A percentile compares a stretch with the other conserved stretches of the same genome.
These are phyloP conservation scores for Periplaneta americana DNA, from an alignment of 1,140 invertebrate genomes.

Conservation along the genomic window DNA sequence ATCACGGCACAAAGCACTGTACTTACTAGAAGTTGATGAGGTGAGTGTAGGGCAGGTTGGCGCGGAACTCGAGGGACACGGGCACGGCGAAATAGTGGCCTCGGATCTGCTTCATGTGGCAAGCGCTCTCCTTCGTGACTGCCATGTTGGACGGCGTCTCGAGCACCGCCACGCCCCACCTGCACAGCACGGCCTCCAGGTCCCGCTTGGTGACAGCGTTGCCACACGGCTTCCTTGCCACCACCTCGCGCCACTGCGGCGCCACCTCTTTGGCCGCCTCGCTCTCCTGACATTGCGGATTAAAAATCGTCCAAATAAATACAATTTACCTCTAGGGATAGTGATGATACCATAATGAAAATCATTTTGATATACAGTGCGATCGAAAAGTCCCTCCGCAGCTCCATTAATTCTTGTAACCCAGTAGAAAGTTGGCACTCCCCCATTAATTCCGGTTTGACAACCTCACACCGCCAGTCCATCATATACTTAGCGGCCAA, in stretches of 20 bases:
- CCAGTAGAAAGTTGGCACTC: too few species aligned
- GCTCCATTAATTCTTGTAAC: too few species aligned
- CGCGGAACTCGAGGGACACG: not conserved
- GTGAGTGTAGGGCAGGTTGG: not conserved
- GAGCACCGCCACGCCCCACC: not conserved
- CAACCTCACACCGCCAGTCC: too few species aligned
- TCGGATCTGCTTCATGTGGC: not conserved
- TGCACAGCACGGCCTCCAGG: not conserved
- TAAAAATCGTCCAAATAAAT: too few species aligned
- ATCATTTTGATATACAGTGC: too few species aligned
- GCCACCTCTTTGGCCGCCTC: not conserved
- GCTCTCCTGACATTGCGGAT: not conserved
- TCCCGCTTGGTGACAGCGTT: not conserved
- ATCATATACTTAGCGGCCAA: too few species aligned
- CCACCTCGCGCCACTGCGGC: not conserved
- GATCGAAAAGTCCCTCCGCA: too few species aligned
- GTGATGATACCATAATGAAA: too few species aligned
- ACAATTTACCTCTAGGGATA: too few species aligned
- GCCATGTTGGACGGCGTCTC: not conserved
- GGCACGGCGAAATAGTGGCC: not conserved
- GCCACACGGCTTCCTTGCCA: not conserved
- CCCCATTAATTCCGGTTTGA: too few species aligned
- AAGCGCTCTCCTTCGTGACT: not conserved
- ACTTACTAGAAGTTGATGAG: not conserved
- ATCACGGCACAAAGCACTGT: not conserved